A percentile compares a stretch with the other conserved stretches of the same genome.
Conservation (phyloP, 2,888 invertebrate genomes). For the Empis livida region DNA sequence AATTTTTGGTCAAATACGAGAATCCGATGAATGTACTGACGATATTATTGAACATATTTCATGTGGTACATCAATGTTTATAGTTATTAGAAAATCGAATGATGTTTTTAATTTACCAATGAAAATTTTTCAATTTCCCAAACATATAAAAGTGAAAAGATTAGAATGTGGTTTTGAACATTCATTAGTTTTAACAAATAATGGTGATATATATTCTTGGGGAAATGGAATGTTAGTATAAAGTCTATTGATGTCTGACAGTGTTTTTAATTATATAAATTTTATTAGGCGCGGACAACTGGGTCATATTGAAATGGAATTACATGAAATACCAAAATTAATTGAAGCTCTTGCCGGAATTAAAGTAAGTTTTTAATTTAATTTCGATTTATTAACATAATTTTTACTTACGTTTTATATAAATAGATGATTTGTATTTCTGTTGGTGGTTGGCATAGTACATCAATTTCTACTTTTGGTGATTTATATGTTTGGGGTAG, state of each 20-base stretch:
- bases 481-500: conserved; percentile 87
- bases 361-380: conserved; percentile 31
- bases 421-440: conserved; percentile 48
- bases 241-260: background rate
- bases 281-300: conserved; percentile 69
- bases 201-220: conserved; percentile 66
- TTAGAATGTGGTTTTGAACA: conserved; percentile 73
- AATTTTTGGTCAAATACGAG: conserved; percentile 19
- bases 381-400: background rate
- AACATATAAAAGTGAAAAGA: conserved; percentile 44
- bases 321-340: conserved; percentile 47
- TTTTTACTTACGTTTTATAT: conserved; percentile 7
- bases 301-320: conserved; percentile 55
- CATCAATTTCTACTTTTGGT: conserved; percentile 62
- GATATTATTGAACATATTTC: conserved; percentile 35
- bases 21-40: background rate
- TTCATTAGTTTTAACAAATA: conserved; percentile 51
- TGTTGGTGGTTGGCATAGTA: conserved; percentile 80
- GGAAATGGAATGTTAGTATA: conserved; percentile 64
- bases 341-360: conserved; percentile 67
- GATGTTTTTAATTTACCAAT: conserved; percentile 49
- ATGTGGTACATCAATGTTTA: conserved; percentile 36
- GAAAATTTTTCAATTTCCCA: conserved; percentile 40
- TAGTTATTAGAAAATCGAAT: conserved; percentile 38
- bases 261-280: background rate